phyloP scores from a whole-genome alignment of 2,113 vertebrate species.

The Tyto alba region DNA sequence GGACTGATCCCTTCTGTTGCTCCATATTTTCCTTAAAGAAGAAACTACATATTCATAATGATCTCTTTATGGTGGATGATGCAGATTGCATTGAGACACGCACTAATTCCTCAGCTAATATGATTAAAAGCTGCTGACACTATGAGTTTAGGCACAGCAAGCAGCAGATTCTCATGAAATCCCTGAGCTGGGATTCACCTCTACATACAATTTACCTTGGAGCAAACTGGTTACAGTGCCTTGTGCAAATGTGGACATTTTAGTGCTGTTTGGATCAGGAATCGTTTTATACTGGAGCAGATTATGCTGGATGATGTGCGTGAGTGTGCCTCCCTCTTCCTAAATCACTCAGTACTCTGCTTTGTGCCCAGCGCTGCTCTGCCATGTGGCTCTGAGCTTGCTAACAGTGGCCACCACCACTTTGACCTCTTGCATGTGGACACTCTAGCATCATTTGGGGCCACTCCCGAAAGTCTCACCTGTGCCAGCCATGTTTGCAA shows the following conservation, averaged over 20 bases:
- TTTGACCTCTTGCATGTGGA: not conserved
- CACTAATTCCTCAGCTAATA: conserved; percentile 25
- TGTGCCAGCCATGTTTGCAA: not conserved
- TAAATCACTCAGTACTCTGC: rapidly evolving
- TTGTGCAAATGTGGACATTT: not conserved
- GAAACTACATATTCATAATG: conserved; percentile 10
- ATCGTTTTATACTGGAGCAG: not conserved
- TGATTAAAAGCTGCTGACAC: conserved; percentile 41
- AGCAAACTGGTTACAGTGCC: not conserved
- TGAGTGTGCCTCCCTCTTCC: not conserved
- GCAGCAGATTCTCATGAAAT: not conserved
- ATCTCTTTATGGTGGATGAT: conserved; percentile 32
- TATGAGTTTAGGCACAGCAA: not conserved
- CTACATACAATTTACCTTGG: not conserved
- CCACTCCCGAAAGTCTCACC: not conserved
- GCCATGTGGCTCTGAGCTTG: rapidly evolving
- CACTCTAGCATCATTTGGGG: too few species aligned
- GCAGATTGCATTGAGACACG: not conserved
- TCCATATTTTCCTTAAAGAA: conserved; percentile 3
- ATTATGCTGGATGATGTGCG: not conserved
- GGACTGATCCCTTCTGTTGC: conserved; percentile 24
- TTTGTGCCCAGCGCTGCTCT: rapidly evolving
- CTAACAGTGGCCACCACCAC: rapidly evolving
- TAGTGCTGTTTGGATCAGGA: not conserved
- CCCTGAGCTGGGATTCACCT: not conserved